Evolutionary conservation across 37 sponge, comb jelly and placozoan genomes (phyloP).

Genomic region (Hexactinellida sp.): DNA sequence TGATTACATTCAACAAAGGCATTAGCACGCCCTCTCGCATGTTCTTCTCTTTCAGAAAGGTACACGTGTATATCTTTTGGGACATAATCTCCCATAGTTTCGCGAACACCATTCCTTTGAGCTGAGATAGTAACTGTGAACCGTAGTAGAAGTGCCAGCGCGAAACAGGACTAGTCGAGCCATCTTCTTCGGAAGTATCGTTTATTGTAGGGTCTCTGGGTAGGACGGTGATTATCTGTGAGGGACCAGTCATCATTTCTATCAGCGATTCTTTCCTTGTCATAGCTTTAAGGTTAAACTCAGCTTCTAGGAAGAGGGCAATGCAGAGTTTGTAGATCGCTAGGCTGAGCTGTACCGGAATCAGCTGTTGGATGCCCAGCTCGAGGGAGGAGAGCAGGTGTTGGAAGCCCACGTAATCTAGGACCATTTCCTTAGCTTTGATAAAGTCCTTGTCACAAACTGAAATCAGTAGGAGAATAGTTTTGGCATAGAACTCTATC

Average conservation of each 20-base stretch:
- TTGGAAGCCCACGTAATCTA: not conserved
- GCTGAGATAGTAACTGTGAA: not conserved
- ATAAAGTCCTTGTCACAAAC: conserved; percentile 6
- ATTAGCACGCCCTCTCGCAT: conserved; percentile 13
- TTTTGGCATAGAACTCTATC: not conserved
- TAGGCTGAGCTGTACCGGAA: not conserved
- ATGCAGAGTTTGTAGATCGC: conserved; percentile 15
- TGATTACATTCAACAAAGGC: not conserved
- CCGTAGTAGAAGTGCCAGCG: not conserved
- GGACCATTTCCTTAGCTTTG: conserved; percentile 8
- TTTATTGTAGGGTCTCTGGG: not conserved
- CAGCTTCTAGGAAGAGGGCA: not conserved
- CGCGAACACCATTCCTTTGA: conserved; percentile 1
- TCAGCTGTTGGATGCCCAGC: conserved; percentile 1
- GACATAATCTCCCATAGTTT: conserved; percentile 17
- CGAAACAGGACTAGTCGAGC: not conserved
- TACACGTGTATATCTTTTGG: not conserved
- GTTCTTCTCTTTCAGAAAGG: not conserved
- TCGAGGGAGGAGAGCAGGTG: not conserved
- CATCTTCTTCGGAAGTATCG: not conserved
- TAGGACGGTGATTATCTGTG: not conserved
- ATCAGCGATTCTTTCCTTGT: not conserved
- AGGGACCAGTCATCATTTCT: not conserved
- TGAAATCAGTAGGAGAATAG: not conserved
- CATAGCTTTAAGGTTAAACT: not conserved